Percentiles rank a stretch among this genome's conserved stretches.
Conservation (phyloP, 2,797 vertebrate genomes). For the Florisuga fusca region DNA sequence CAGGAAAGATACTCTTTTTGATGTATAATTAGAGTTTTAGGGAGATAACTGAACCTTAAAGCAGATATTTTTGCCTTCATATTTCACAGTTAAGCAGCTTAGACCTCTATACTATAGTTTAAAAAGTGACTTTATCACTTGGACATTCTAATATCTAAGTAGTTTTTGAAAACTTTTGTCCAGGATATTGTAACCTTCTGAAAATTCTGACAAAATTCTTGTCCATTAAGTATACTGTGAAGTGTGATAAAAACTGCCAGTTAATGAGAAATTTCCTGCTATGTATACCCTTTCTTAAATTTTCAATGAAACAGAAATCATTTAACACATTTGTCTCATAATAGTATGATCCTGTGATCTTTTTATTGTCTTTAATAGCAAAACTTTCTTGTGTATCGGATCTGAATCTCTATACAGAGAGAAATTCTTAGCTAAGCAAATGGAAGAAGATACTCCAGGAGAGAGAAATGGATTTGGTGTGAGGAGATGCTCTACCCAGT, state of each 20-base stretch:
- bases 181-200: not conserved
- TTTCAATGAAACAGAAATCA: not conserved
- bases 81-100: not conserved
- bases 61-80: not conserved
- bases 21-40: not conserved
- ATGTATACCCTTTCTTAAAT: not conserved
- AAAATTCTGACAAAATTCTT: not conserved
- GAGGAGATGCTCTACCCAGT: constrained; percentile 65
- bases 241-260: not conserved
- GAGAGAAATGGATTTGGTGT: constrained; percentile 65
- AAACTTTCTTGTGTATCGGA: constrained; percentile 52
- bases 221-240: not conserved
- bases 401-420: constrained; percentile 68
- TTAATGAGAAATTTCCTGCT: not conserved
- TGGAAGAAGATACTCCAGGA: constrained; percentile 59
- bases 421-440: constrained; percentile 70
- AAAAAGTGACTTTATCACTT: not conserved
- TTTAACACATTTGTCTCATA: not conserved
- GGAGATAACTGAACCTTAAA: not conserved
- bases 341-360: constrained; percentile 50
- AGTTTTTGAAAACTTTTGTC: not conserved
- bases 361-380: constrained; percentile 64
- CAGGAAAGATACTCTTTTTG: not conserved
- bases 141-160: not conserved
- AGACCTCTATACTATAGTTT: not conserved